phyloP scores from a whole-genome alignment of 1,140 invertebrate genomes.

The Drosophila murphyi region DNA sequence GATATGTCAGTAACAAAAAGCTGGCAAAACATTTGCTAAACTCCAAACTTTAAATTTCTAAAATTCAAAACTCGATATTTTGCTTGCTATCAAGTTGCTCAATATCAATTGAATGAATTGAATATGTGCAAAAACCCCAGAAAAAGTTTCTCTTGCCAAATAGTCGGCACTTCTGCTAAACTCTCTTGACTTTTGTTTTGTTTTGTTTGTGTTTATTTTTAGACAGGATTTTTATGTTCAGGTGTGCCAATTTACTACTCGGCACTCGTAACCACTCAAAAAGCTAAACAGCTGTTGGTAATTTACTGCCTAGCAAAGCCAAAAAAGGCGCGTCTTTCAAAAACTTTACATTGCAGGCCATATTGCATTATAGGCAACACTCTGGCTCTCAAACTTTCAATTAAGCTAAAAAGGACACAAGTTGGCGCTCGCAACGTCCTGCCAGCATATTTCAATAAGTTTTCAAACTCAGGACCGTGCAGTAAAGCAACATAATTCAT shows the following conservation, averaged over 20 bases:
- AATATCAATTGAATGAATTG: slow-evolving; percentile 30
- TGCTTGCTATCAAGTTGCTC: background rate
- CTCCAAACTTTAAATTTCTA: background rate
- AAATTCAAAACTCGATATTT: slow-evolving; percentile 15
- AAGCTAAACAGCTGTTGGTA: slow-evolving; percentile 63
- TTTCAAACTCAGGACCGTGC: slow-evolving; percentile 66
- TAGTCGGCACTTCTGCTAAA: background rate
- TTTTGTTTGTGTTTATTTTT: background rate
- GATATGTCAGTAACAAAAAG: slow-evolving; percentile 36
- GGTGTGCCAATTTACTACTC: slow-evolving; percentile 20
- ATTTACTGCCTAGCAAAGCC: slow-evolving; percentile 61
- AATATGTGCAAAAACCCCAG: background rate
- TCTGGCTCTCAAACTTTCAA: slow-evolving; percentile 63
- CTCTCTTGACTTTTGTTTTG: too few relatives aligned
- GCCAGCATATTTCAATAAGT: slow-evolving; percentile 78
- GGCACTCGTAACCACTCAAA: slow-evolving; percentile 27
- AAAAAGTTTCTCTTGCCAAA: slow-evolving; percentile 13
- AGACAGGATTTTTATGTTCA: background rate
- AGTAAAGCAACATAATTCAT: slow-evolving; percentile 81
- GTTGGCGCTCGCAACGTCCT: slow-evolving; percentile 44
- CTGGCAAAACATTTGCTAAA: slow-evolving; percentile 2
- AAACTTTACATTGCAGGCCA: slow-evolving; percentile 55
- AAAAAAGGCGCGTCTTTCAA: slow-evolving; percentile 37
- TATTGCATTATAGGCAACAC: slow-evolving; percentile 55
- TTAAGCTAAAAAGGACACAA: slow-evolving; percentile 77